These are phyloP conservation scores for Criorhina ranunculi DNA, from an alignment of 2,888 invertebrate genomes.

Conservation along the genomic window DNA sequence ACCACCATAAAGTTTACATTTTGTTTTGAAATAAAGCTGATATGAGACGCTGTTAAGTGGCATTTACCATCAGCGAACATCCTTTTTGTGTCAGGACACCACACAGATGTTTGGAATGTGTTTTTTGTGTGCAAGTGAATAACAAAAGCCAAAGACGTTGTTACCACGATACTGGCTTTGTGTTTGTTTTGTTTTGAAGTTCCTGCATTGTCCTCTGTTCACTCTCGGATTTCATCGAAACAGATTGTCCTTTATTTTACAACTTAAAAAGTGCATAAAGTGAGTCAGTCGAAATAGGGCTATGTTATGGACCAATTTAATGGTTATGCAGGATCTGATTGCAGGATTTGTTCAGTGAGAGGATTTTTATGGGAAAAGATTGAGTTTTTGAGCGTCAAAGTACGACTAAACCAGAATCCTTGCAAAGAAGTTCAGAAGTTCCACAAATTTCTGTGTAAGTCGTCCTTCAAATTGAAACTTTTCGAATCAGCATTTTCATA, in stretches of 20 bases:
- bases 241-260: conserved; percentile 64
- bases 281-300: conserved; percentile 43
- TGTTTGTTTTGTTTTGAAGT: conserved; percentile 41
- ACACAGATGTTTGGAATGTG: conserved; percentile 17
- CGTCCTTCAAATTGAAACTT: no score
- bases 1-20: conserved; percentile 75
- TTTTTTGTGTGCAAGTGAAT: conserved; percentile 3
- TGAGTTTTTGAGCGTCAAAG: no score
- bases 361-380: conserved; percentile 13
- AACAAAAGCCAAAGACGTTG: conserved; percentile 65
- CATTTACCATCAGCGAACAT: conserved; percentile 75
- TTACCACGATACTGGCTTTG: conserved; percentile 42
- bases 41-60: conserved; percentile 69
- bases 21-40: conserved; percentile 60
- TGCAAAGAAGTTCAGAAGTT: no score
- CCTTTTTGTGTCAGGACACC: conserved; percentile 52
- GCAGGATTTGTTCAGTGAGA: conserved; percentile 19
- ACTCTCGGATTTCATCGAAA: conserved; percentile 64
- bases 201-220: conserved; percentile 6
- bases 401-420: no score
- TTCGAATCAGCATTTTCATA: no score
- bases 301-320: conserved; percentile 40
- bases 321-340: conserved; percentile 18
- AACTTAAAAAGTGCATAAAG: conserved; percentile 41
- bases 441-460: no score